Evolutionary conservation across 2,888 invertebrate species (phyloP).

Genomic region (Eristalis intricaria): DNA sequence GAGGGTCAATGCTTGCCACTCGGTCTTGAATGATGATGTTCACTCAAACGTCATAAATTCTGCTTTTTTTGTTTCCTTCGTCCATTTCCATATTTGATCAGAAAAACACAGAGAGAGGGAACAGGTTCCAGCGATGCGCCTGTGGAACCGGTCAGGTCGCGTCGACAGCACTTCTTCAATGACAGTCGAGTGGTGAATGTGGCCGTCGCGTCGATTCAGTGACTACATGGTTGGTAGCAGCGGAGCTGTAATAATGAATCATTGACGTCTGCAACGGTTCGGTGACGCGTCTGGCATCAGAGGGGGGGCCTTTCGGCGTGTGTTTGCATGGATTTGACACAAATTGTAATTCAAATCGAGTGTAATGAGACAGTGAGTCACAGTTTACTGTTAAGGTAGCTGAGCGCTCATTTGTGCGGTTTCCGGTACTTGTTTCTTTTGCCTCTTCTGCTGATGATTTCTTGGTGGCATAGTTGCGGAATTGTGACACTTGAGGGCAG

Average conservation of each 20-base stretch:
- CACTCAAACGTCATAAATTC: not conserved
- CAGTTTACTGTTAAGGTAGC: not conserved
- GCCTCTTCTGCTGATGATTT: not conserved
- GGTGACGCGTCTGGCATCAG: not conserved
- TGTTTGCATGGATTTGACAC: not conserved
- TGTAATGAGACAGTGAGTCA: conserved; percentile 14
- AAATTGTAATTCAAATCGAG: conserved; percentile 1
- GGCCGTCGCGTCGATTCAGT: not conserved
- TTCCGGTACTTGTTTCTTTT: conserved; percentile 1
- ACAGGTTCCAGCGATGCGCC: not conserved
- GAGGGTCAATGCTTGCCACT: not conserved
- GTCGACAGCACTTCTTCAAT: not conserved
- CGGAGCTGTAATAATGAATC: not conserved
- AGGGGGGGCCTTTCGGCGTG: not conserved
- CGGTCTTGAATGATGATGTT: not conserved
- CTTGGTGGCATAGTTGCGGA: not conserved
- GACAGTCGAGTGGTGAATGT: not conserved
- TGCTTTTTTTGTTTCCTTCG: not conserved
- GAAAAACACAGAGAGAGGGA: not conserved
- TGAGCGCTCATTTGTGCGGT: not conserved
- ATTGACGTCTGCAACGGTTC: not conserved
- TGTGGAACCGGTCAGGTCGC: not conserved
- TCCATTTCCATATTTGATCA: not conserved
- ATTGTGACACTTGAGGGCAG: not conserved
- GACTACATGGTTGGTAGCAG: not conserved